Evolutionary conservation across 64 coral and sea anemone species (phyloP).

Genomic region (Anthopleura sola): DNA sequence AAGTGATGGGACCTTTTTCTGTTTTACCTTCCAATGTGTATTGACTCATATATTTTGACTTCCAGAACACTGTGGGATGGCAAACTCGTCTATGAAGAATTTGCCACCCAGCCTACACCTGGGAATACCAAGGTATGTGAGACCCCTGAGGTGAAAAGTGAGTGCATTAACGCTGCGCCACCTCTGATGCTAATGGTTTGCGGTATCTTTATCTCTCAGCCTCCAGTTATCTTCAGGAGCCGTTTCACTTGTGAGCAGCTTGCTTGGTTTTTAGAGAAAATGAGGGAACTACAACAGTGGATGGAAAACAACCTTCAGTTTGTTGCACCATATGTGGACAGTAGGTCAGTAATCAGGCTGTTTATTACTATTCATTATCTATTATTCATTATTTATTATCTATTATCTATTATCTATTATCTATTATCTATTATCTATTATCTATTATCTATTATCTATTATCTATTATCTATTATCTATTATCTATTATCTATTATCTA

Average conservation of each 20-base stretch:
- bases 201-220: background rate
- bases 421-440: too few relatives aligned
- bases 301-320: conserved; percentile 93
- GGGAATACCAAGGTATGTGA: background rate
- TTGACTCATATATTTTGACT: background rate
- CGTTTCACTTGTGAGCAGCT: conserved; percentile 67
- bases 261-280: conserved; percentile 83
- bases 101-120: conserved; percentile 24
- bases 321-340: conserved; percentile 55
- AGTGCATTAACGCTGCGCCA: background rate
- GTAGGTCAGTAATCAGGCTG: conserved; percentile 52
- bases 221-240: conserved; percentile 51
- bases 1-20: too few relatives aligned
- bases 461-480: too few relatives aligned
- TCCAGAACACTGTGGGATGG: conserved; percentile 86
- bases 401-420: too few relatives aligned
- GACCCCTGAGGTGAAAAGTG: background rate
- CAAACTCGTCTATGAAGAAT: conserved; percentile 72
- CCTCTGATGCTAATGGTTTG: background rate
- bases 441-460: too few relatives aligned
- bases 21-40: background rate
- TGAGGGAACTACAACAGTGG: conserved; percentile 79
- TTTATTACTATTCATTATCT: too few relatives aligned
- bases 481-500: too few relatives aligned
- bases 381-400: too few relatives aligned